Evolutionary conservation across 2,797 vertebrate species (phyloP), one percentile per base, ranked within the genome.

Genomic region (Cirrhinus molitorella): DNA sequence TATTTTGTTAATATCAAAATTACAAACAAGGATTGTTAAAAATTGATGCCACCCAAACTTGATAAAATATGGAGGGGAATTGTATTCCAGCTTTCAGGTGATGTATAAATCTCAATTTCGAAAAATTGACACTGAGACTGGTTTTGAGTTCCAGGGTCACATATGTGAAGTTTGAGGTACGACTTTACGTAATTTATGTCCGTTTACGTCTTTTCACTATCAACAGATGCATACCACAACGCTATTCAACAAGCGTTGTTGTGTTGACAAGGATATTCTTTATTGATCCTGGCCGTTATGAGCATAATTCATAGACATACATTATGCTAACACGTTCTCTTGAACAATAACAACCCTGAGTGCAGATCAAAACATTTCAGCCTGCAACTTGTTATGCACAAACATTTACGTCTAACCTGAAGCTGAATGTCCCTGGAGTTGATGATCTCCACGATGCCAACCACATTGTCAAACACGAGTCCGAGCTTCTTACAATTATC

Each of bases 401-500:
- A 37, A 70, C 17, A 34, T 67, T 28, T 55, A 17, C 19, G 51
- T 40, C 85, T 95, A 90, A 99, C 98, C 97, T 99, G 98, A 91
- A 99, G 92, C 88, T 97, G 95, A 90, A 99, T 93, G 77, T 96
- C 93, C 89, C 93, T 98, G 88, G 96, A 98, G 92, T 99, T 99
- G 92, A 99, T 99, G 86, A 99, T 93, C 92, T 99, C 98, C 86
- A 98, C 96, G 25, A 99, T 99, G 82, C 98, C 98, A 76, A 99
- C 98, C 45, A 96, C 98, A 5, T 96, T 97, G 90, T 99, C 97
- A 92, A 99, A 99, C 85, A 99, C 98, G 83, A 99, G 94, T 71
- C 96, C 98, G 87, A 99, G 95, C 90, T 99, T 99, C 93, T 96
- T 97, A 91, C 98, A 99, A 90, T 97, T 97, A 89, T 99, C 98